Evolutionary conservation across 2,888 invertebrate genomes (phyloP).

Genomic region (Phortica okadai): DNA sequence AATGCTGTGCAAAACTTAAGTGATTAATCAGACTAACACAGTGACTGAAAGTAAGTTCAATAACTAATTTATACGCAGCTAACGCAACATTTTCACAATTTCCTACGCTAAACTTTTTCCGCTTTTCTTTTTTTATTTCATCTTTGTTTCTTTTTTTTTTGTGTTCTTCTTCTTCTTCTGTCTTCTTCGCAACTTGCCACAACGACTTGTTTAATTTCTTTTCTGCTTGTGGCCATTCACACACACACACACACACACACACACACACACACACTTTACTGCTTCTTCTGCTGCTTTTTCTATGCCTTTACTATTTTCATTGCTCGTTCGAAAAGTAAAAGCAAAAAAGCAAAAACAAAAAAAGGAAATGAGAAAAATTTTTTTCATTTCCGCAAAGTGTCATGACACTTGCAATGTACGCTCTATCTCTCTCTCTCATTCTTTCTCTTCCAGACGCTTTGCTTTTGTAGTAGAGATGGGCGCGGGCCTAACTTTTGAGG

Average conservation of each 20-base stretch:
- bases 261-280: not conserved
- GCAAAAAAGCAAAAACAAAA: constrained; percentile 52
- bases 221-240: not conserved
- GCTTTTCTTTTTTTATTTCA: too few relatives aligned
- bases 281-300: not conserved
- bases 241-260: not conserved
- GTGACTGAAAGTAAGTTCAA: not conserved
- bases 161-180: not conserved
- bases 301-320: not conserved
- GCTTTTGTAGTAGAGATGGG: too few relatives aligned
- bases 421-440: not conserved
- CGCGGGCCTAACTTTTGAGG: too few relatives aligned
- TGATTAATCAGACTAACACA: not conserved
- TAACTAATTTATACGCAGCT: not conserved
- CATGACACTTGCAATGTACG: constrained; percentile 21
- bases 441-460: not conserved
- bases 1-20: not conserved
- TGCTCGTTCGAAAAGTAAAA: not conserved
- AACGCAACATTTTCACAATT: not conserved
- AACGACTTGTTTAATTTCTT: not conserved
- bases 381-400: constrained; percentile 63
- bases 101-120: not conserved
- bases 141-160: not conserved
- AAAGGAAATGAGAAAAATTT: constrained; percentile 64
- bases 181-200: not conserved